phyloP scores from a whole-genome alignment of 1,140 invertebrate species.

The Lysiphlebus fabarum region DNA sequence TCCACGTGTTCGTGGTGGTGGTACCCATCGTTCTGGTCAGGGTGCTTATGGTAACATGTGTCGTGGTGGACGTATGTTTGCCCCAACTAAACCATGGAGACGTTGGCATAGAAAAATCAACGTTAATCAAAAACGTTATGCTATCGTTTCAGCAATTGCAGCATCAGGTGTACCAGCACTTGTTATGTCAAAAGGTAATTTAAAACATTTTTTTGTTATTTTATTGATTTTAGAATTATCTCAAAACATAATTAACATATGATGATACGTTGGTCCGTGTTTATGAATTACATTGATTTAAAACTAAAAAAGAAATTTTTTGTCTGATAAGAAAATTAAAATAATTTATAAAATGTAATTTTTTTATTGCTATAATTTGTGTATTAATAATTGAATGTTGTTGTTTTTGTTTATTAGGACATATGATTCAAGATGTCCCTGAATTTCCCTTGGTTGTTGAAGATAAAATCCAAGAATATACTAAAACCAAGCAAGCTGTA shows the following conservation, averaged over 20 bases:
- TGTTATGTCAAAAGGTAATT: conserved; percentile 90
- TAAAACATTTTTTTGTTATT: too few species aligned
- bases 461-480: conserved; percentile 93
- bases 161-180: conserved; percentile 94
- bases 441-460: conserved; percentile 95
- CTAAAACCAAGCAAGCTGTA: conserved; percentile 97
- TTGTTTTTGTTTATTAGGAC: conserved; percentile 66
- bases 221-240: conserved; percentile 3
- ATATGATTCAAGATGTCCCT: conserved; percentile 89
- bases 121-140: conserved; percentile 93
- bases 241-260: conserved; percentile 22
- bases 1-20: conserved; percentile 98
- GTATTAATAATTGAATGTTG: conserved; percentile 12
- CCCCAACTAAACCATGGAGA: conserved; percentile 96
- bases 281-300: conserved; percentile 45
- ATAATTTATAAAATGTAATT: too few species aligned
- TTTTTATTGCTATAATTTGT: too few species aligned
- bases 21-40: conserved; percentile 99
- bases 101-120: conserved; percentile 98
- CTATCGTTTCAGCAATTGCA: conserved; percentile 93
- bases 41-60: conserved; percentile 99
- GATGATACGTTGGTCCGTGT: conserved; percentile 50
- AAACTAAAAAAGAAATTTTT: conserved; percentile 24
- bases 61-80: conserved; percentile 98
- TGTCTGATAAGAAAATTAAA: too few species aligned